phyloP scores from a whole-genome alignment of 2,113 vertebrate species.

The Pipra filicauda region DNA sequence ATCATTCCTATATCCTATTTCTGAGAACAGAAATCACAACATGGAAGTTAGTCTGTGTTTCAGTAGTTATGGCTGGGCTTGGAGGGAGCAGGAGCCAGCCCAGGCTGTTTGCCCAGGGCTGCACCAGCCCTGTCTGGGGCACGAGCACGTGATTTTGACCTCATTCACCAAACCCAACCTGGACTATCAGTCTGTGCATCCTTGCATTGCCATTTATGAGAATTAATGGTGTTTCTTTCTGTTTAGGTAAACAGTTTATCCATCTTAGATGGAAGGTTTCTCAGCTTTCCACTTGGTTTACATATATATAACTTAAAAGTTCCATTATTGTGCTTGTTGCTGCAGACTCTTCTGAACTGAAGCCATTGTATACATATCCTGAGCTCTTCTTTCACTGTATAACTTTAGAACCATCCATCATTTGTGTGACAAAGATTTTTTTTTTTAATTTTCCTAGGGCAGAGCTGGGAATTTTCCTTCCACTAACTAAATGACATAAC shows the following conservation, averaged over 20 bases:
- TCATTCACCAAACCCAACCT: background rate
- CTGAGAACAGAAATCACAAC: background rate
- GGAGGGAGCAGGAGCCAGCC: constrained; percentile 53
- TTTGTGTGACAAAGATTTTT: constrained; percentile 26
- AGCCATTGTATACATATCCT: constrained; percentile 42
- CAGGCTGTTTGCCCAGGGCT: constrained; percentile 34
- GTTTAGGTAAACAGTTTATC: constrained; percentile 53
- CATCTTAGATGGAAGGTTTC: constrained; percentile 35
- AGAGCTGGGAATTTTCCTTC: constrained; percentile 37
- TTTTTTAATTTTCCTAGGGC: constrained; percentile 9
- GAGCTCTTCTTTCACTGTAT: constrained; percentile 58
- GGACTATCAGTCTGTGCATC: constrained; percentile 13
- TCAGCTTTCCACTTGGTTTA: constrained; percentile 59
- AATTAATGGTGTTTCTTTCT: constrained; percentile 53
- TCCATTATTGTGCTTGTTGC: constrained; percentile 46
- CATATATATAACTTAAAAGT: constrained; percentile 14
- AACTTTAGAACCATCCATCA: constrained; percentile 61
- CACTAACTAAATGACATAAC: background rate
- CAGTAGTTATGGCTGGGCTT: constrained; percentile 18
- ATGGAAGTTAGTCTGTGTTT: background rate
- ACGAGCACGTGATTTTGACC: background rate
- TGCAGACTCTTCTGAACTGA: constrained; percentile 50
- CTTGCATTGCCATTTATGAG: constrained; percentile 30
- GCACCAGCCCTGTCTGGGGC: background rate
- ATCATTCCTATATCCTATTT: constrained; percentile 39